Percentiles rank a stretch among this genome's conserved stretches.
phyloP scores from a whole-genome alignment of 1,140 invertebrate species.

The Episyrphus balteatus region DNA sequence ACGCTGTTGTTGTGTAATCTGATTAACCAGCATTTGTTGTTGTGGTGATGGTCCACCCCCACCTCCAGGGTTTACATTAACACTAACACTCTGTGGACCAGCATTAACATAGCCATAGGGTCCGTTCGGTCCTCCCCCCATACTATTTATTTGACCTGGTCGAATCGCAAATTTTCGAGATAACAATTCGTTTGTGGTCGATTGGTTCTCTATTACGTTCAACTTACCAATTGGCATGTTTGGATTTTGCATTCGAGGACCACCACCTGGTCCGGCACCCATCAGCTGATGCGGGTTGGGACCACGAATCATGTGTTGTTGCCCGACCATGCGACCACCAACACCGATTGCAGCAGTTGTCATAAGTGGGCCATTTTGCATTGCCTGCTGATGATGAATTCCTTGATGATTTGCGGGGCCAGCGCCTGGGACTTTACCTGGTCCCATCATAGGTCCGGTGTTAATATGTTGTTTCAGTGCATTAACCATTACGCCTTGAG shows the following conservation, averaged over 20 bases:
- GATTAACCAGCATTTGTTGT: conserved; percentile 27
- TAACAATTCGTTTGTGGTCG: conserved; percentile 3
- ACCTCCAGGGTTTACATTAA: conserved; percentile 14
- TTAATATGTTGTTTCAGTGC: conserved; percentile 54
- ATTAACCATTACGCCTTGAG: conserved; percentile 12
- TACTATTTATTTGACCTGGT: conserved; percentile 29
- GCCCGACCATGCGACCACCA: conserved; percentile 42
- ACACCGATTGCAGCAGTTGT: conserved; percentile 1
- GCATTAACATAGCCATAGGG: conserved; percentile 20
- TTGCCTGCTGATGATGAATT: conserved; percentile 22
- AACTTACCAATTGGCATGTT: conserved; percentile 34
- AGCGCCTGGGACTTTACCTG: conserved; percentile 28
- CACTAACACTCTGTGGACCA: conserved; percentile 15
- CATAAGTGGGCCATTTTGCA: conserved; percentile 65
- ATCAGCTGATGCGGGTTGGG: conserved; percentile 23
- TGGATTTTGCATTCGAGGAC: conserved; percentile 39
- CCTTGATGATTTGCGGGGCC: conserved; percentile 27
- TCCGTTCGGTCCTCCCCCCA: conserved; percentile 18
- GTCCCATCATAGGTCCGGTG: conserved; percentile 40
- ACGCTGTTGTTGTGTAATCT: conserved; percentile 44
- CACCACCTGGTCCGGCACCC: conserved; percentile 18
- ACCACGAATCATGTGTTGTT: conserved; percentile 37
- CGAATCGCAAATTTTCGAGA: conserved; percentile 4
- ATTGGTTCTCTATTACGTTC: neutral
- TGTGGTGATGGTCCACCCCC: conserved; percentile 20